Conservation (phyloP, 2,797 vertebrate genomes). For the Megaceryle alcyon region DNA sequence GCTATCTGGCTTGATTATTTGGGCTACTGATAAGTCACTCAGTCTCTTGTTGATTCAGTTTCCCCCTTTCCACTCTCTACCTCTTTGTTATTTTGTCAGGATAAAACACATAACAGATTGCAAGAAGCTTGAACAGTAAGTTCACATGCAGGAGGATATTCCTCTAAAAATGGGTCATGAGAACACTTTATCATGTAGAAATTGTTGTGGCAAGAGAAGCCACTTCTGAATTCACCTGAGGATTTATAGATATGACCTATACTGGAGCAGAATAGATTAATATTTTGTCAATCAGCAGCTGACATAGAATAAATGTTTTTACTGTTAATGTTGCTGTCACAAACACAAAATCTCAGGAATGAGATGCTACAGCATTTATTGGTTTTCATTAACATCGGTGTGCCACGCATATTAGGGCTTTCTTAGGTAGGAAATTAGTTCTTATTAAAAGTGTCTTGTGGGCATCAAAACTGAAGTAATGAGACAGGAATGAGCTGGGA, state of each 20-base stretch:
- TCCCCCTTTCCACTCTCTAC: neutral
- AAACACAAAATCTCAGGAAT: neutral
- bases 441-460: neutral
- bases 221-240: neutral
- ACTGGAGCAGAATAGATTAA: neutral
- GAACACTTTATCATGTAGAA: neutral
- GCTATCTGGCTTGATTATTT: neutral
- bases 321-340: neutral
- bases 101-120: neutral
- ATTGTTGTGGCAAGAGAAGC: neutral
- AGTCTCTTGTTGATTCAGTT: neutral
- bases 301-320: neutral
- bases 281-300: neutral
- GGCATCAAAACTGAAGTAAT: neutral
- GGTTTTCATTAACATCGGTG: neutral
- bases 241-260: neutral
- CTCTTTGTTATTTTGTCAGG: constrained; percentile 21
- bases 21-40: neutral
- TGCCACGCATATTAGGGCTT: neutral
- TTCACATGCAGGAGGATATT: neutral
- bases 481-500: neutral
- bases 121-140: neutral
- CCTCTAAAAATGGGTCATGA: neutral
- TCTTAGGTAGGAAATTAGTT: neutral
- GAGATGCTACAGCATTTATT: neutral